A percentile compares a stretch with the other conserved stretches of the same genome.
These are phyloP conservation scores for Odontophorus gujanensis DNA, from an alignment of 2,113 vertebrate species.

Conservation along the genomic window DNA sequence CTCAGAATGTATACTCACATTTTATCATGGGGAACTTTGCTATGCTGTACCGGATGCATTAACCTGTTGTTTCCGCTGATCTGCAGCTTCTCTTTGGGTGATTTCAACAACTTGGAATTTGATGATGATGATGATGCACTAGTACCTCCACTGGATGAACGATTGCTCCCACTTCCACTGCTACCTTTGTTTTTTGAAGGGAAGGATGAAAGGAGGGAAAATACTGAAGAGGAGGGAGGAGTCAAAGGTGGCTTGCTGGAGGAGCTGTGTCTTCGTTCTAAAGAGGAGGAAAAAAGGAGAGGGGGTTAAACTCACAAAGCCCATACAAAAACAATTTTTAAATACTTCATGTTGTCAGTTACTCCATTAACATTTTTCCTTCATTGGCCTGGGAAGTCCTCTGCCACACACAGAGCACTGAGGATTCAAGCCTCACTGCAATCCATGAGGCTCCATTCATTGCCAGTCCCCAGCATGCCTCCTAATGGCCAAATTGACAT, in stretches of 20 bases:
- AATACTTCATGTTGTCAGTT: neutral
- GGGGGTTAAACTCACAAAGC: neutral
- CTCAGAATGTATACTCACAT: slow-evolving; percentile 82
- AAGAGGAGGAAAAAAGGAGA: neutral
- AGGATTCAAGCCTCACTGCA: neutral
- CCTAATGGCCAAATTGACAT: neutral
- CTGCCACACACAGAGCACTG: neutral
- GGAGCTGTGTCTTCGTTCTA: slow-evolving; percentile 97
- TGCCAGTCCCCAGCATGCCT: neutral
- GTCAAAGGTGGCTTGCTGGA: slow-evolving; percentile 87
- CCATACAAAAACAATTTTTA: neutral
- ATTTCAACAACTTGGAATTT: slow-evolving; percentile 91
- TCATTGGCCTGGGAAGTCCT: neutral
- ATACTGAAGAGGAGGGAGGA: slow-evolving; percentile 81
- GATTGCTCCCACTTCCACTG: slow-evolving; percentile 77
- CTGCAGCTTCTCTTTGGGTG: slow-evolving; percentile 96
- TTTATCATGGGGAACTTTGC: slow-evolving; percentile 89
- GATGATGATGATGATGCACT: slow-evolving; percentile 84
- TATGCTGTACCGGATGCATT: slow-evolving; percentile 83
- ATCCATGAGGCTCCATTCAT: neutral
- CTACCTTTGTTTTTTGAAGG: slow-evolving; percentile 85
- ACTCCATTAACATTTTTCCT: neutral
- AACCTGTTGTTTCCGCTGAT: slow-evolving; percentile 87
- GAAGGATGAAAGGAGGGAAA: slow-evolving; percentile 84
- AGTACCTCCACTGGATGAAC: slow-evolving; percentile 79